A percentile compares a stretch with the other conserved stretches of the same genome.
Evolutionary conservation across 1,140 invertebrate species (phyloP).

Genomic region (Rhopalosiphum padi): DNA sequence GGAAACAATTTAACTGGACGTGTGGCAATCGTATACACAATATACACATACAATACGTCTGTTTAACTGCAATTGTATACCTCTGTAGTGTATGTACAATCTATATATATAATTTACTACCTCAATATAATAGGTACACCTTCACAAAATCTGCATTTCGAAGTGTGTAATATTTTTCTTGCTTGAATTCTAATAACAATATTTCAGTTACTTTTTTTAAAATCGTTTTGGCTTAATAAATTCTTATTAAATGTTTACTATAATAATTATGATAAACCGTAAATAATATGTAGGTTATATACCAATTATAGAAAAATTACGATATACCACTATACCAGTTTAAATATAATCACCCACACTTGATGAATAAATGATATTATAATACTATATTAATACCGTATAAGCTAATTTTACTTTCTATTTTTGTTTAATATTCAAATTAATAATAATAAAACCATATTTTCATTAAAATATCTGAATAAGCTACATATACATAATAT

Average conservation of each 20-base stretch:
- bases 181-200: background rate
- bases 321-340: background rate
- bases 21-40: background rate
- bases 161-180: background rate
- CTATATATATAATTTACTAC: no score
- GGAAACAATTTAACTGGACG: slow-evolving; percentile 2
- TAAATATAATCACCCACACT: background rate
- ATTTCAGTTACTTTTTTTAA: background rate
- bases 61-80: background rate
- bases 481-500: background rate
- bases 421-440: slow-evolving; percentile 18
- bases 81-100: background rate
- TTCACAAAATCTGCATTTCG: background rate
- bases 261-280: background rate
- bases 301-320: background rate
- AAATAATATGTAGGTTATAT: background rate
- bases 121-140: background rate
- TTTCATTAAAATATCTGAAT: slow-evolving; percentile 6
- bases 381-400: background rate
- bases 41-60: no score
- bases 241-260: background rate
- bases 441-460: background rate
- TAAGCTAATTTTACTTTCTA: slow-evolving; percentile 4
- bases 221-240: background rate
- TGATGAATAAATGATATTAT: background rate